These are phyloP conservation scores for Pongo pygmaeus DNA, from an alignment of 2,113 vertebrate genomes.

Conservation along the genomic window DNA sequence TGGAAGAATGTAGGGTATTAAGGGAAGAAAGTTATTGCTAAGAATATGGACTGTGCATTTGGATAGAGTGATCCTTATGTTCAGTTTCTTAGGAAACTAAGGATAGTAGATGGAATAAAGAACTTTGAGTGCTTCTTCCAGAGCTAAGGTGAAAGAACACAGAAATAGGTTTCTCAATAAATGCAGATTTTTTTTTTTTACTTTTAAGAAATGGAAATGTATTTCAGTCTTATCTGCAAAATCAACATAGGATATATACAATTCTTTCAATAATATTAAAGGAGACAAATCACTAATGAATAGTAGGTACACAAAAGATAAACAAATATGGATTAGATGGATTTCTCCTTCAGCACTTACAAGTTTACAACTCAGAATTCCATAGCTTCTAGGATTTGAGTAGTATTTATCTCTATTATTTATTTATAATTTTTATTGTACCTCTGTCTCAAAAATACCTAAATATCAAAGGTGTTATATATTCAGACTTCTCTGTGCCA, in stretches of 20 bases:
- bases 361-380: background rate
- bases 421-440: conserved; percentile 37
- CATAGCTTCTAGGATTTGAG: conserved; percentile 13
- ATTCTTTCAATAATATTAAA: background rate
- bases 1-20: background rate
- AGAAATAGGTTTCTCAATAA: conserved; percentile 1
- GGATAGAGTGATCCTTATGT: background rate
- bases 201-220: conserved; percentile 27
- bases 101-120: background rate
- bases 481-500: background rate
- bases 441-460: conserved; percentile 20
- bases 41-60: conserved; percentile 11
- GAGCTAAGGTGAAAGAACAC: background rate
- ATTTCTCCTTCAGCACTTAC: conserved; percentile 3
- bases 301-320: background rate
- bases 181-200: background rate
- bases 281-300: conserved; percentile 37
- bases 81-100: background rate
- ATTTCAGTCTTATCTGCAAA: conserved; percentile 23
- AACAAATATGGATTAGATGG: background rate
- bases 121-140: background rate
- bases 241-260: background rate
- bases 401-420: background rate
- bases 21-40: conserved; percentile 22
- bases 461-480: background rate